These are phyloP conservation scores for Teinopalpus imperialis DNA, from an alignment of 2,888 invertebrate species.

Conservation along the genomic window DNA sequence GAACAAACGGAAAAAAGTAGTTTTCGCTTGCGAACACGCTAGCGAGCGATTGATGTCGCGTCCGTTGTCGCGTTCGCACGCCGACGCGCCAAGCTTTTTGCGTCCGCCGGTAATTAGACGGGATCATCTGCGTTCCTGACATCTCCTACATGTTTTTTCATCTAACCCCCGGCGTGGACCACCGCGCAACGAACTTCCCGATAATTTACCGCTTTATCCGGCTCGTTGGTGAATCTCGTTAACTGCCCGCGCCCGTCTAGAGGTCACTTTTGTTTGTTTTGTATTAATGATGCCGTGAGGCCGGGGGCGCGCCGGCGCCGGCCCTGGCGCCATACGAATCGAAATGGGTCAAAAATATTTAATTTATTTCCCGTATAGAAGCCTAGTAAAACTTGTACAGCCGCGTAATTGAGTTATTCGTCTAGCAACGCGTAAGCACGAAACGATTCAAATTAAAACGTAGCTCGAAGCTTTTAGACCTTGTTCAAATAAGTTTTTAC, in stretches of 20 bases:
- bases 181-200: slow-evolving; percentile 71
- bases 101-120: slow-evolving; percentile 62
- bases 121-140: slow-evolving; percentile 72
- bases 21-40: slow-evolving; percentile 58
- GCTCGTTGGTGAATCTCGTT: slow-evolving; percentile 78
- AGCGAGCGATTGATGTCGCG: slow-evolving; percentile 60
- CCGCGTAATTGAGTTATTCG: slow-evolving; percentile 69
- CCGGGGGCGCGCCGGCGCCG: slow-evolving; percentile 77
- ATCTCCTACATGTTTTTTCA: slow-evolving; percentile 76
- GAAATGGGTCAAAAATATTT: slow-evolving; percentile 74
- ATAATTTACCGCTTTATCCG: slow-evolving; percentile 81
- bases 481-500: slow-evolving; percentile 56
- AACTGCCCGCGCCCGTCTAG: slow-evolving; percentile 71
- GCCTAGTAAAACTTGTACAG: slow-evolving; percentile 49
- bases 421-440: slow-evolving; percentile 31
- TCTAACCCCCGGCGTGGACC: slow-evolving; percentile 59
- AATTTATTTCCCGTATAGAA: slow-evolving; percentile 72
- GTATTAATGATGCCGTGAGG: slow-evolving; percentile 74
- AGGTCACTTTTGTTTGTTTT: slow-evolving; percentile 81
- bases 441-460: slow-evolving; percentile 49
- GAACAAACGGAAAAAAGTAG: slow-evolving; percentile 49
- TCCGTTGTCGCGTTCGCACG: slow-evolving; percentile 41
- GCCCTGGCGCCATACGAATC: slow-evolving; percentile 67
- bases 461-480: slow-evolving; percentile 60
- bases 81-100: slow-evolving; percentile 51